Evolutionary conservation across 2,797 vertebrate species (phyloP).

Genomic region (Antennarius maculatus): DNA sequence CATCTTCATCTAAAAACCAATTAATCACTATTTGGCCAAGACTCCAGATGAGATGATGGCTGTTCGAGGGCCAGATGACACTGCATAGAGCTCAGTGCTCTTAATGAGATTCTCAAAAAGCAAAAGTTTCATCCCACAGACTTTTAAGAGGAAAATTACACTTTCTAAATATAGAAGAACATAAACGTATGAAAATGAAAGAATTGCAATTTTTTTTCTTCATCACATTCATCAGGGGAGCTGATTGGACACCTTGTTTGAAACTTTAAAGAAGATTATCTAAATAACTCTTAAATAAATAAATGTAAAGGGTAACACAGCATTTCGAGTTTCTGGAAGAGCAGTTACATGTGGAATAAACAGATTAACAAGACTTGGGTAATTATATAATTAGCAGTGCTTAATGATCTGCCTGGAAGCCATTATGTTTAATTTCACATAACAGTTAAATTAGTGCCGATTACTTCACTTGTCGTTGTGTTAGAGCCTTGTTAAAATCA

Average conservation of each 20-base stretch:
- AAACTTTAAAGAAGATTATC: neutral
- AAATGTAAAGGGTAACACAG: neutral
- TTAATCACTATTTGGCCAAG: constrained; percentile 71
- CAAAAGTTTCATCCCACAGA: constrained; percentile 3
- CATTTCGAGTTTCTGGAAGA: neutral
- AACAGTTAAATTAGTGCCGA: neutral
- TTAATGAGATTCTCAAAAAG: constrained; percentile 58
- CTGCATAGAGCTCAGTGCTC: constrained; percentile 48
- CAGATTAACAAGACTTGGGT: too few species aligned
- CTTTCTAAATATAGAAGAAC: neutral
- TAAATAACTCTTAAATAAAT: neutral
- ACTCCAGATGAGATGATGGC: constrained; percentile 60
- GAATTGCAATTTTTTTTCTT: neutral
- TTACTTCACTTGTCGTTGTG: neutral
- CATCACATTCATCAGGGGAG: constrained; percentile 3
- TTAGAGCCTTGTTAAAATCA: constrained; percentile 5
- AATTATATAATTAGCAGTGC: neutral
- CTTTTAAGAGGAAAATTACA: constrained; percentile 9
- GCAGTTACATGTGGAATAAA: neutral
- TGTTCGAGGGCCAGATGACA: constrained; percentile 65
- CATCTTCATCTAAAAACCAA: constrained; percentile 58
- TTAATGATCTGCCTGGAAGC: neutral
- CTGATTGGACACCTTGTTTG: neutral
- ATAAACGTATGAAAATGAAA: neutral
- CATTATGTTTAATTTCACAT: neutral